A percentile compares a stretch with the other conserved stretches of the same genome.
phyloP scores from a whole-genome alignment of 1,140 invertebrate genomes.

The Bilobella aurantiaca region DNA sequence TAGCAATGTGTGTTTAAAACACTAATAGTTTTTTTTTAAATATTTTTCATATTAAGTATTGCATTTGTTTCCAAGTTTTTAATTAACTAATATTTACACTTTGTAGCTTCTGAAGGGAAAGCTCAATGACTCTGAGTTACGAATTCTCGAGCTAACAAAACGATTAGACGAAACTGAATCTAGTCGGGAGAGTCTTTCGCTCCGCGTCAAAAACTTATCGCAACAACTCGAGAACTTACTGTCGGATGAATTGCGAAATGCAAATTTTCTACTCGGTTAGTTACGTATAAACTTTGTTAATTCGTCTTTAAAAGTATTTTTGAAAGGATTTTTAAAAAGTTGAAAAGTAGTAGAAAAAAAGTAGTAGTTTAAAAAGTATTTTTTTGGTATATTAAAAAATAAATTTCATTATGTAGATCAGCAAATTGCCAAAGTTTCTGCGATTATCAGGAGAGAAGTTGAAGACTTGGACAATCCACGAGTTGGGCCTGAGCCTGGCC shows the following conservation, averaged over 20 bases:
- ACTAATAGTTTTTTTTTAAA: neutral
- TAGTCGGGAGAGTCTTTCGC: neutral
- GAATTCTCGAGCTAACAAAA: conserved; percentile 3
- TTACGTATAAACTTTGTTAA: neutral
- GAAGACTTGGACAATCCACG: conserved; percentile 32
- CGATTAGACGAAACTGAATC: neutral
- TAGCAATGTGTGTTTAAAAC: conserved; percentile 7
- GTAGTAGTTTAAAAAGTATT: too few relatives aligned
- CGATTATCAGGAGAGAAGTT: conserved; percentile 20
- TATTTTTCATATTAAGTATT: neutral
- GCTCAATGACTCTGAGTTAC: neutral
- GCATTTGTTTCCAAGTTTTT: neutral
- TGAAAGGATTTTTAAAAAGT: too few relatives aligned
- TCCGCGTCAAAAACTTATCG: neutral
- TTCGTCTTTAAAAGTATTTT: too few relatives aligned
- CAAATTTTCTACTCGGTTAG: neutral
- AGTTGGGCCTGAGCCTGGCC: conserved; percentile 27
- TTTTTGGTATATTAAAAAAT: too few relatives aligned
- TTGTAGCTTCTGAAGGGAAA: conserved; percentile 1
- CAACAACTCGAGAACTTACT: neutral
- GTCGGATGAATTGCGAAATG: neutral
- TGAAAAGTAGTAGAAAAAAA: too few relatives aligned
- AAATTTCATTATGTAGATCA: too few relatives aligned
- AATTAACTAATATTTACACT: neutral
- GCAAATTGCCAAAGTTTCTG: conserved; percentile 17